These are phyloP conservation scores for Murina feae DNA, from an alignment of 2,113 vertebrate species.

Conservation along the genomic window DNA sequence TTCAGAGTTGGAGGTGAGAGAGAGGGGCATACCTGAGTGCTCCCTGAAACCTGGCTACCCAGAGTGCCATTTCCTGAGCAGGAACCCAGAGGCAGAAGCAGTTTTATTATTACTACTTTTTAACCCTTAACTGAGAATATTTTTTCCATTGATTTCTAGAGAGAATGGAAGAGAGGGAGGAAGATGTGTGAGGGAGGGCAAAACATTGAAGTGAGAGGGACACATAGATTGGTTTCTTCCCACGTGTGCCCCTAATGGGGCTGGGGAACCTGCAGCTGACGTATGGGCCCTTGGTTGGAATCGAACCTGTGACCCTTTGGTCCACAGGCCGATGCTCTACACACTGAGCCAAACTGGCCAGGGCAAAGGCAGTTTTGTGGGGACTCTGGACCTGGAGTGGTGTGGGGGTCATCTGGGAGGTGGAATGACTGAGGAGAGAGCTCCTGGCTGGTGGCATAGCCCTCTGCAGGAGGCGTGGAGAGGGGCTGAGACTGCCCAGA, in stretches of 20 bases:
- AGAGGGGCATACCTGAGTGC: no score
- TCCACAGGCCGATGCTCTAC: not conserved
- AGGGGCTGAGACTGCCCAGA: not conserved
- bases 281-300: not conserved
- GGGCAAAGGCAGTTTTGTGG: not conserved
- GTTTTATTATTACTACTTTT: not conserved
- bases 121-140: not conserved
- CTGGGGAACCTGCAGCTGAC: not conserved
- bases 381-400: not conserved
- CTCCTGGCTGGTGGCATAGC: not conserved
- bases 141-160: not conserved
- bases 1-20: not conserved
- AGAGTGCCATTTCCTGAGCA: not conserved
- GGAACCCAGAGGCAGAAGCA: not conserved
- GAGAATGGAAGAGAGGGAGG: not conserved
- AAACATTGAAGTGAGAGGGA: not conserved
- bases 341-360: not conserved
- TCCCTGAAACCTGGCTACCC: not conserved
- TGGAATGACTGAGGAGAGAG: not conserved
- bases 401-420: not conserved
- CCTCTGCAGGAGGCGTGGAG: not conserved
- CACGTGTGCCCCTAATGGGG: no score
- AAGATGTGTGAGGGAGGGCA: not conserved
- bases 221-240: not conserved
- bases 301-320: not conserved